Percentiles rank a stretch among this genome's conserved stretches.
These are phyloP conservation scores for Hippocampus zosterae DNA, from an alignment of 2,113 vertebrate species.

Conservation along the genomic window DNA sequence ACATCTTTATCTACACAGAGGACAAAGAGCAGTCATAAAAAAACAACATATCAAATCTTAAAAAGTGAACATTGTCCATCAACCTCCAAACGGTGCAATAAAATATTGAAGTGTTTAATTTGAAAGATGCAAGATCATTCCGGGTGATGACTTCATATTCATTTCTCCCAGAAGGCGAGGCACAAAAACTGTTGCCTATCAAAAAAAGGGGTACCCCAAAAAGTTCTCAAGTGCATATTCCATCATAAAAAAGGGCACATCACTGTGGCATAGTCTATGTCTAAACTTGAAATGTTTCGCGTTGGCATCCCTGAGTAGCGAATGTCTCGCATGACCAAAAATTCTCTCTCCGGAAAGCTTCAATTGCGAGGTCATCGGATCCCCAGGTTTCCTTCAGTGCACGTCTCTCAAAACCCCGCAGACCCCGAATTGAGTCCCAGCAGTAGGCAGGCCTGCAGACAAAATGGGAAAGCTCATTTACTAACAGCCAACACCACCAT, in stretches of 20 bases:
- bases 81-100: not conserved
- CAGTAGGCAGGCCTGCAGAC: not conserved
- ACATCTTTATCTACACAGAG: too few species aligned
- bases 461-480: not conserved
- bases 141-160: not conserved
- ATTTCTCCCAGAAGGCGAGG: not conserved
- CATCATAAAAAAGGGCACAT: not conserved
- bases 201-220: not conserved
- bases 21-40: not conserved
- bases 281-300: not conserved
- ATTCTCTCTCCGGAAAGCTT: not conserved
- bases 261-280: not conserved
- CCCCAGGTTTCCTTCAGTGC: not conserved
- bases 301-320: not conserved
- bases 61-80: not conserved
- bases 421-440: not conserved
- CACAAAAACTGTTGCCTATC: not conserved
- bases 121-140: not conserved
- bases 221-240: not conserved
- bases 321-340: not conserved
- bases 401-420: too few species aligned
- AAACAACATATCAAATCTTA: not conserved
- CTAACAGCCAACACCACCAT: too few species aligned
- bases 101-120: not conserved
- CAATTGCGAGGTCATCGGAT: not conserved